These are phyloP conservation scores for Litoditis marina DNA, from an alignment of 2,888 invertebrate species.

Conservation along the genomic window DNA sequence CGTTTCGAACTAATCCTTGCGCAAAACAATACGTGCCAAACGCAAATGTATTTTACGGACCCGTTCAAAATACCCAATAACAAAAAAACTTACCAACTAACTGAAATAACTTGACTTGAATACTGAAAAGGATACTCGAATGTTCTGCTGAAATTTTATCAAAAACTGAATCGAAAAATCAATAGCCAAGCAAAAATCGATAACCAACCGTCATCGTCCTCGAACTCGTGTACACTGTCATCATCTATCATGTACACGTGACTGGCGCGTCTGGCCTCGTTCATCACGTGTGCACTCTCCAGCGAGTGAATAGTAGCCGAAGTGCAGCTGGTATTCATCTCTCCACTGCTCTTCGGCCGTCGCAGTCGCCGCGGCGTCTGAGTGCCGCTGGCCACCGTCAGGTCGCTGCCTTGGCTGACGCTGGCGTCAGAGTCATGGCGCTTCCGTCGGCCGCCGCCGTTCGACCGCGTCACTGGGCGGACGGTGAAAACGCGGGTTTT, in stretches of 20 bases:
- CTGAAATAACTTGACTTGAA: too few relatives aligned
- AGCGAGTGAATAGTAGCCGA: conserved; percentile 56
- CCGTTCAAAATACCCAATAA: too few relatives aligned
- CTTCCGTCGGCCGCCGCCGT: conserved; percentile 28
- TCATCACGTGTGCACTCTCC: conserved; percentile 35
- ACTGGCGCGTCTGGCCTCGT: conserved; percentile 40
- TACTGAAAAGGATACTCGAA: too few relatives aligned
- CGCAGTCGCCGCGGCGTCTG: conserved; percentile 47
- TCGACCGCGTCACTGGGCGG: conserved; percentile 33
- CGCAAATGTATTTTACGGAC: too few relatives aligned
- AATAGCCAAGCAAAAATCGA: not conserved
- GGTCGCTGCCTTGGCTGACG: conserved; percentile 48
- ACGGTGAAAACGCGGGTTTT: conserved; percentile 50
- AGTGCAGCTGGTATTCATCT: conserved; percentile 53
- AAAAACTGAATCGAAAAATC: not conserved
- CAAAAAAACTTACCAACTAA: too few relatives aligned
- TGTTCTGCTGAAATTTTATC: too few relatives aligned
- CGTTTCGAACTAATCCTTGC: too few relatives aligned
- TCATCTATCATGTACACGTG: conserved; percentile 60
- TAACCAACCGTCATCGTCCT: conserved; percentile 54
- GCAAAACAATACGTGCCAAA: too few relatives aligned
- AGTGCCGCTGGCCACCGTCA: conserved; percentile 54
- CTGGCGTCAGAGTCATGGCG: conserved; percentile 56
- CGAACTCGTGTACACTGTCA: conserved; percentile 59
- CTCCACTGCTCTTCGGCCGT: conserved; percentile 54